phyloP scores from a whole-genome alignment of 2,797 vertebrate genomes.

The Acridotheres tristis region DNA sequence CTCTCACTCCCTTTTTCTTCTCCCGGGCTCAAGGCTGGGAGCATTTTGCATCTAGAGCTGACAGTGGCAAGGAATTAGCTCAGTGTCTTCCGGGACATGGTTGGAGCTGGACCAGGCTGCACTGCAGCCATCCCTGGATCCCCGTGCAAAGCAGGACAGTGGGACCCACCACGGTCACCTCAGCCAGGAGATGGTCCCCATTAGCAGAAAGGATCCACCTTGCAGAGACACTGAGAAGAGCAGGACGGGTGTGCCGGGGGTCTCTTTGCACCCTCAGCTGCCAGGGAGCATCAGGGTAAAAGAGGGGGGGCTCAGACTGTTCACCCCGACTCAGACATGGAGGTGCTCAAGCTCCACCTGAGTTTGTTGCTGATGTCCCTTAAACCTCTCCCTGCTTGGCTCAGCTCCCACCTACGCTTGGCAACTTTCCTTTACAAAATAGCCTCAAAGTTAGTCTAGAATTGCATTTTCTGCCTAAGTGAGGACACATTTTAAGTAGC shows the following conservation, averaged over 20 bases:
- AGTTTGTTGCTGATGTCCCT: neutral
- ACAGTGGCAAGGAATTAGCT: neutral
- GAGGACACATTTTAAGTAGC: neutral
- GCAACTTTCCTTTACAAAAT: neutral
- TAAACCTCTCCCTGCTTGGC: neutral
- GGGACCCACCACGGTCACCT: neutral
- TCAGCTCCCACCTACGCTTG: neutral
- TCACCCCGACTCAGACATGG: accelerated
- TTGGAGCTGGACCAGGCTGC: neutral
- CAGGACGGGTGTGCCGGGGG: accelerated
- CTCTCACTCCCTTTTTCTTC: neutral
- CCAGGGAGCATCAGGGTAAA: neutral
- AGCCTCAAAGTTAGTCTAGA: neutral
- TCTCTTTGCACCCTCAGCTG: neutral
- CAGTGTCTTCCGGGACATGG: neutral
- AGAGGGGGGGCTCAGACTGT: neutral
- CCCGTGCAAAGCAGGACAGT: accelerated
- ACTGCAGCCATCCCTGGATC: accelerated
- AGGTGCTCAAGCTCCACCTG: neutral
- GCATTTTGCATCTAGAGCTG: accelerated
- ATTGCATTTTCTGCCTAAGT: neutral
- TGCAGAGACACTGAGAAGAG: accelerated
- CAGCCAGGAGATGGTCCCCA: too few relatives aligned
- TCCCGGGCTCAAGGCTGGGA: neutral
- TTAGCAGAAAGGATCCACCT: neutral